Conservation (phyloP, 2,113 vertebrate genomes). For the Piprites chloris region DNA sequence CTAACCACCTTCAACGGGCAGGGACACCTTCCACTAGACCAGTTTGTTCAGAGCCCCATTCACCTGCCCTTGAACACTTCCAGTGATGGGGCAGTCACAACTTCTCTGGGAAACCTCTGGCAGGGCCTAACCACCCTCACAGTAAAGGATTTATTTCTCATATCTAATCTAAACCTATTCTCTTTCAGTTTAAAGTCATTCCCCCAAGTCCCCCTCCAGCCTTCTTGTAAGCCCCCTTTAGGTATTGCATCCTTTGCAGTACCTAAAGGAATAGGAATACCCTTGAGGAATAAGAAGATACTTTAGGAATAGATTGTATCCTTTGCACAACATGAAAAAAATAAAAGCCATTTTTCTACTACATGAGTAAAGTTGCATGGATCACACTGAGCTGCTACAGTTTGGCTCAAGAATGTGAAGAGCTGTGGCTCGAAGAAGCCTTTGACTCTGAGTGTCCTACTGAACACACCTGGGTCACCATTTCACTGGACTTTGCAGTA, state of each 20-base stretch:
- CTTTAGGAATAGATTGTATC: neutral
- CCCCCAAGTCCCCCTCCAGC: neutral
- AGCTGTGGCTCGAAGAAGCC: neutral
- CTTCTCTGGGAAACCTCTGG: neutral
- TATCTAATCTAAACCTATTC: neutral
- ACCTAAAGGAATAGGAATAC: neutral
- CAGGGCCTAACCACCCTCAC: neutral
- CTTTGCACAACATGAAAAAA: neutral
- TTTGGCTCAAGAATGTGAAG: neutral
- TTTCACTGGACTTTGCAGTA: neutral
- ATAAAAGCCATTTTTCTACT: neutral
- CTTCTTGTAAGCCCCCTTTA: neutral
- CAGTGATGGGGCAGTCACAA: neutral
- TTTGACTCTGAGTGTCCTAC: neutral
- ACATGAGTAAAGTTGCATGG: neutral
- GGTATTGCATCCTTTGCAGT: neutral
- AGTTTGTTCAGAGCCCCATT: neutral
- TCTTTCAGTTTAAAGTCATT: neutral
- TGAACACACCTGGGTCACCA: neutral
- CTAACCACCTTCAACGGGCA: neutral
- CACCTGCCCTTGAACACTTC: neutral
- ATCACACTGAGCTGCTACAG: neutral
- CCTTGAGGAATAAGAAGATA: neutral
- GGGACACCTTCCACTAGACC: neutral
- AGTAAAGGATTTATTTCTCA: neutral